Evolutionary conservation across 1,140 invertebrate genomes (phyloP), one percentile per base, ranked within the genome.

Genomic region (Radopholus similis): DNA sequence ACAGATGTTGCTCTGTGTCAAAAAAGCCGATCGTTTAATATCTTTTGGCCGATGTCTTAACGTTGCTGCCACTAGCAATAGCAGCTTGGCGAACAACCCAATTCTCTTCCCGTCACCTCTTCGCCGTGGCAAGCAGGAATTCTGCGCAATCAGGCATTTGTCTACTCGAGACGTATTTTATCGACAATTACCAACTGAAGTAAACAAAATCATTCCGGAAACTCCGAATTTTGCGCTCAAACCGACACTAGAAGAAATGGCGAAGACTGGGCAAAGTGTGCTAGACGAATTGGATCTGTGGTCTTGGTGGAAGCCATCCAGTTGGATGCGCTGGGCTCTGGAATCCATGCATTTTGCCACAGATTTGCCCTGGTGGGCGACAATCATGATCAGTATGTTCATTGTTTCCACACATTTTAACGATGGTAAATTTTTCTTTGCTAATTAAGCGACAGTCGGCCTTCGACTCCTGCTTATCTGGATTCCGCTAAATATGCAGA

Each of bases 401-500:
- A 37, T 54, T 21, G 4, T 65, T n/a, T n/a, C n/a, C n/a, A n/a
- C n/a, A n/a, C n/a, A n/a, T n/a, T n/a, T n/a, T n/a, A n/a, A n/a
- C n/a, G n/a, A n/a, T n/a, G n/a, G n/a, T n/a, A 32, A 28, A n/a
- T 38, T 63, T 59, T 15, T 23, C 40, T 11, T 53, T 13, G 37
- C n/a, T 37, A 60, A 66, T 81, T 63, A 40, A 79, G 81, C 56
- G 0, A 81, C 81, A 5, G 23, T 74, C 42, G 47, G 49, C 28
- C 62, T 81, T 13, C 69, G 78, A 64, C 21, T 83, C 21, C 28
- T 66, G 34, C 47, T 76, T 1, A 72, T 81, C 9, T 60, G 47
- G 21, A 81, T 81, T 8, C 71, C 81, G 3, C 56, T 81, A 18
- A 71, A 80, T 60, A 71, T 73, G 6, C 80, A 82, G 30, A 72